Percentiles rank a stretch among this genome's conserved stretches.
These are phyloP conservation scores for Lapara coniferarum DNA, from an alignment of 2,888 invertebrate genomes.

Conservation along the genomic window DNA sequence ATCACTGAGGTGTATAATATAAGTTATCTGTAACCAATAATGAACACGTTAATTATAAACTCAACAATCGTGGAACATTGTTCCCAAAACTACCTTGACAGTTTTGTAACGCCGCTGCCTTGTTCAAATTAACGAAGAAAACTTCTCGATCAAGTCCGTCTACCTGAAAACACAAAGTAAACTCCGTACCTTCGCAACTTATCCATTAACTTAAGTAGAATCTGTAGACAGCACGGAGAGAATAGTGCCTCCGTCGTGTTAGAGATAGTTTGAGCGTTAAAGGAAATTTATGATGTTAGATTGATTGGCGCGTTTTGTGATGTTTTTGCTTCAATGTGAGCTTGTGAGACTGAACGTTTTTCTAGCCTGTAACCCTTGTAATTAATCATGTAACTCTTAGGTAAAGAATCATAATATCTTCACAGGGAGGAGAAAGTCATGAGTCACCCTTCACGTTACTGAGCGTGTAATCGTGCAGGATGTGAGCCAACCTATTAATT, in stretches of 20 bases:
- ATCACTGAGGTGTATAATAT: neutral
- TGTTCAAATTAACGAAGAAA: conserved; percentile 82
- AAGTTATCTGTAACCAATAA: neutral
- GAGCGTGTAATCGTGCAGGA: conserved; percentile 7
- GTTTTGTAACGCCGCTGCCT: conserved; percentile 74
- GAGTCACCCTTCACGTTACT: conserved; percentile 10
- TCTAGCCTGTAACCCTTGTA: neutral
- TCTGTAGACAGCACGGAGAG: conserved; percentile 79
- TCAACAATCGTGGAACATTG: conserved; percentile 53
- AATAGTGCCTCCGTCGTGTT: conserved; percentile 64
- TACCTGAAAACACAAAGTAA: conserved; percentile 83
- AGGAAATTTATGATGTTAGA: conserved; percentile 71
- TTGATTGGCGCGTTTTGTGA: conserved; percentile 57
- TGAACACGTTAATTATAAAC: conserved; percentile 43
- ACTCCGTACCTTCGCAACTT: conserved; percentile 81
- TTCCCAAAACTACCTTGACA: conserved; percentile 68
- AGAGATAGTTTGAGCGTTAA: conserved; percentile 71
- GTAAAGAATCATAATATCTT: neutral
- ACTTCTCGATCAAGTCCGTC: conserved; percentile 81
- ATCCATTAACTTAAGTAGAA: conserved; percentile 83
- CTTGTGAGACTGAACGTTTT: conserved; percentile 31
- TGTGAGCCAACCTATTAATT: neutral
- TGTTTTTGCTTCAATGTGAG: conserved; percentile 41
- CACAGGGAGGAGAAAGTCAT: neutral
- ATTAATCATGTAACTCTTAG: conserved; percentile 13